Evolutionary conservation across 2,797 vertebrate genomes (phyloP).

Genomic region (Podarcis lilfordi): DNA sequence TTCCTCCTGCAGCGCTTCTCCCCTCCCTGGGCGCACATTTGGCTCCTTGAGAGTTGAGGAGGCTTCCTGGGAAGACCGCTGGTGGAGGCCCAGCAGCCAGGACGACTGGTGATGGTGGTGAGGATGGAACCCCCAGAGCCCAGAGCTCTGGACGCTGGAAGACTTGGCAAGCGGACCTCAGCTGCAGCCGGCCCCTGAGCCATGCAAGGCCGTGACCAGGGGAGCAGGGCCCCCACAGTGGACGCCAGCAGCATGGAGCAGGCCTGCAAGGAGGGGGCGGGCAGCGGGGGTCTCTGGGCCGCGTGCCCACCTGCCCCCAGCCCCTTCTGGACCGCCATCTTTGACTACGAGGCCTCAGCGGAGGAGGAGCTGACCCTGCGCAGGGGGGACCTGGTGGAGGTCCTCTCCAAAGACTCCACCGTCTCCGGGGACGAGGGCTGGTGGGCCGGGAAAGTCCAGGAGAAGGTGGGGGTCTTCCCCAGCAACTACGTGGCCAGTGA

Average conservation of each 20-base stretch:
- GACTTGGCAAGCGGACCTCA: background rate
- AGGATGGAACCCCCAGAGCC: background rate
- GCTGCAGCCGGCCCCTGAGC: background rate
- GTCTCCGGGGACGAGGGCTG: constrained; percentile 94
- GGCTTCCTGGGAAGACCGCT: background rate
- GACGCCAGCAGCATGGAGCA: constrained; percentile 59
- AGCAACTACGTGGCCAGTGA: constrained; percentile 89
- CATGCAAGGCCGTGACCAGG: background rate
- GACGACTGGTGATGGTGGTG: rapidly evolving
- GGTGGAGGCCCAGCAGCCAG: rapidly evolving
- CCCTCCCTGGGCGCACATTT: no score
- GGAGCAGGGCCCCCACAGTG: constrained; percentile 30
- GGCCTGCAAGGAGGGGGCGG: constrained; percentile 34
- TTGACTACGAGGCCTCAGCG: constrained; percentile 90
- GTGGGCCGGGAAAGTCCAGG: constrained; percentile 92
- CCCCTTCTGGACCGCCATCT: constrained; percentile 90
- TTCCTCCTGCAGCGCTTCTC: background rate
- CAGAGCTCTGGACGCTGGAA: no score
- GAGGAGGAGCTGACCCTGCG: constrained; percentile 91
- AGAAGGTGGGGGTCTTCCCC: constrained; percentile 92
- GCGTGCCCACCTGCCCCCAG: constrained; percentile 47
- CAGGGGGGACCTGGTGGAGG: constrained; percentile 88
- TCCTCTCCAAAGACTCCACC: constrained; percentile 91
- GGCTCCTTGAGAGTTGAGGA: constrained; percentile 6
- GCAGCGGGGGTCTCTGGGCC: constrained; percentile 38